phyloP scores from a whole-genome alignment of 2,113 vertebrate species.

The Sphaerodactylus townsendi region DNA sequence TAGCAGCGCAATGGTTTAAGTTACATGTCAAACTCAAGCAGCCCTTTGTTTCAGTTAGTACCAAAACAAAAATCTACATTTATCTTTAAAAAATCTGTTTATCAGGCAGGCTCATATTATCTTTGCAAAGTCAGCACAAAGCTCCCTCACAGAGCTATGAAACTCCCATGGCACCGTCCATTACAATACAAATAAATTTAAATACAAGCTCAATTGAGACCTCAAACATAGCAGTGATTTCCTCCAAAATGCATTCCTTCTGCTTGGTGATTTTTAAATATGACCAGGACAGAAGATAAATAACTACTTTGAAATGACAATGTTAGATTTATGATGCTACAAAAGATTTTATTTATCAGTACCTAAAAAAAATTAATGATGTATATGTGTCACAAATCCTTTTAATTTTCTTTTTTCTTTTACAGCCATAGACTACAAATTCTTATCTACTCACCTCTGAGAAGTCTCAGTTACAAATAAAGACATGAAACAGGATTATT shows the following conservation, averaged over 20 bases:
- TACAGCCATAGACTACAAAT: not conserved
- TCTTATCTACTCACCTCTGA: not conserved
- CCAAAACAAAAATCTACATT: constrained; percentile 46
- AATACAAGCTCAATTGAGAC: not conserved
- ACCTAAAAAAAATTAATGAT: not conserved
- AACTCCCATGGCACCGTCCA: not conserved
- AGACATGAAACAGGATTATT: not conserved
- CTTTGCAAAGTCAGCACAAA: constrained; percentile 30
- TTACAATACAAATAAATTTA: constrained; percentile 1
- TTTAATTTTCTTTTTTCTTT: not conserved
- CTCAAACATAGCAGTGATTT: not conserved
- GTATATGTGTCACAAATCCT: not conserved
- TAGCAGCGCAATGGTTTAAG: constrained; percentile 65
- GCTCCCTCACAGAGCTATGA: constrained; percentile 31
- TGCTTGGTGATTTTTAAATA: not conserved
- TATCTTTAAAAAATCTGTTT: constrained; percentile 59
- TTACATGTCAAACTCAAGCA: constrained; percentile 65
- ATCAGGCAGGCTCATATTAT: constrained; percentile 36
- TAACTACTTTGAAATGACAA: not conserved
- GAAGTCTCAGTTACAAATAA: not conserved
- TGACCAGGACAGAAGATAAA: not conserved
- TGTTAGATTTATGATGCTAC: not conserved
- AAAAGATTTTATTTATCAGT: not conserved
- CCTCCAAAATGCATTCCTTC: not conserved
- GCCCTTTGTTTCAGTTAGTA: constrained; percentile 69